Conservation (phyloP, 1,140 invertebrate species). For the Heliconius hermathena region DNA sequence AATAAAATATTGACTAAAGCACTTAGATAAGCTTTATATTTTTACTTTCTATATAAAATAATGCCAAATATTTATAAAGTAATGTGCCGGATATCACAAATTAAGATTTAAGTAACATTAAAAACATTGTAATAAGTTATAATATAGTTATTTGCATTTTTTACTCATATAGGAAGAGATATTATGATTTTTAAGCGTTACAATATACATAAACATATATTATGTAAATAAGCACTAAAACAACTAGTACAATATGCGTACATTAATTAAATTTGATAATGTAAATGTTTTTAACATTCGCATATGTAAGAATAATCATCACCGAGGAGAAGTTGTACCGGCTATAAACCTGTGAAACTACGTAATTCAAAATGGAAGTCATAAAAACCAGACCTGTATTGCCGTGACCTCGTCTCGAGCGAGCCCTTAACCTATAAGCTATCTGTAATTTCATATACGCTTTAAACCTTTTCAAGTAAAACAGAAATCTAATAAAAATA, state of each 20-base stretch:
- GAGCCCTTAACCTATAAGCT: slow-evolving; percentile 32
- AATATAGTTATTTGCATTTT: no score
- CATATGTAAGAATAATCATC: neutral
- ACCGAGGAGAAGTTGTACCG: neutral
- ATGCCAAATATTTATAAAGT: no score
- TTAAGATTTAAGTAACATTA: no score
- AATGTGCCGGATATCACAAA: no score
- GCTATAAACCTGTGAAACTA: slow-evolving; percentile 17
- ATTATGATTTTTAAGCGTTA: no score
- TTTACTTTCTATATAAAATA: no score
- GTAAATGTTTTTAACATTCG: neutral
- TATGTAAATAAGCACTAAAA: no score
- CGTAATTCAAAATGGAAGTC: slow-evolving; percentile 19
- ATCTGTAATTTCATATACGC: neutral
- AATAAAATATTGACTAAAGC: no score
- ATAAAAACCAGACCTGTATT: slow-evolving; percentile 22
- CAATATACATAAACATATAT: no score
- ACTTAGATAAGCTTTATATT: no score
- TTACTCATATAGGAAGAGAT: no score
- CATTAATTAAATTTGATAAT: neutral
- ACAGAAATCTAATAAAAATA: neutral
- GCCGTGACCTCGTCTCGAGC: slow-evolving; percentile 29
- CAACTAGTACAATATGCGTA: neutral
- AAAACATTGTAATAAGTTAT: no score
- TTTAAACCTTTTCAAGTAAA: neutral